A percentile compares a stretch with the other conserved stretches of the same genome.
Evolutionary conservation across 2,888 invertebrate genomes (phyloP).

Genomic region (Hypena proboscidalis): DNA sequence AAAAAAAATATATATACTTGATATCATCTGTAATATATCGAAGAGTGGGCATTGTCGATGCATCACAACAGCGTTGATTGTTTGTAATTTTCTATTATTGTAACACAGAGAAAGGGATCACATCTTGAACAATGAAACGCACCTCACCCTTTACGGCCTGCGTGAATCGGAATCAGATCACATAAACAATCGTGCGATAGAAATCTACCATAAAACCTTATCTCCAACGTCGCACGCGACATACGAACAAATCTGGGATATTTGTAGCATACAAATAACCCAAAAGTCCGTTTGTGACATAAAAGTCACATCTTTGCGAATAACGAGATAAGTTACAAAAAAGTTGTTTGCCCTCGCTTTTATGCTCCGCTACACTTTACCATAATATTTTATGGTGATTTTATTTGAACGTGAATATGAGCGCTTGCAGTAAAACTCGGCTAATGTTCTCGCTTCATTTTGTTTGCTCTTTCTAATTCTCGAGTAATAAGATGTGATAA

Average conservation of each 20-base stretch:
- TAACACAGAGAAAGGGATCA: not conserved
- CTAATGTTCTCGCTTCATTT: slow-evolving; percentile 39
- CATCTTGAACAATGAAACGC: slow-evolving; percentile 23
- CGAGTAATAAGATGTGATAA: slow-evolving; percentile 4
- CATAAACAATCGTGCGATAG: slow-evolving; percentile 50
- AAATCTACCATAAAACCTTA: slow-evolving; percentile 50
- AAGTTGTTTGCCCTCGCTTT: slow-evolving; percentile 66
- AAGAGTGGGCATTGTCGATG: too few relatives aligned
- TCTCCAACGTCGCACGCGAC: slow-evolving; percentile 47
- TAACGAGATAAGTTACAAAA: slow-evolving; percentile 78
- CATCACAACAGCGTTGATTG: not conserved
- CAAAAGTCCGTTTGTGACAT: slow-evolving; percentile 71
- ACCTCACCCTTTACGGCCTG: slow-evolving; percentile 19
- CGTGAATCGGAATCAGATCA: slow-evolving; percentile 30
- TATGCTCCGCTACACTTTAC: slow-evolving; percentile 66
- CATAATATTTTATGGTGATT: slow-evolving; percentile 75
- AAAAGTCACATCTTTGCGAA: slow-evolving; percentile 79
- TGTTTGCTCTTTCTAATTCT: slow-evolving; percentile 21
- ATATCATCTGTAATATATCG: too few relatives aligned
- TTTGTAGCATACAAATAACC: slow-evolving; percentile 72
- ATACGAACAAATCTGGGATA: slow-evolving; percentile 61
- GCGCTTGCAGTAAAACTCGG: slow-evolving; percentile 41
- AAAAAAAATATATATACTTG: too few relatives aligned
- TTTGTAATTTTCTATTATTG: not conserved
- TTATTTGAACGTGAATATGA: slow-evolving; percentile 65